Conservation (phyloP, 1,140 invertebrate species). For the Eubasilissa regina region DNA sequence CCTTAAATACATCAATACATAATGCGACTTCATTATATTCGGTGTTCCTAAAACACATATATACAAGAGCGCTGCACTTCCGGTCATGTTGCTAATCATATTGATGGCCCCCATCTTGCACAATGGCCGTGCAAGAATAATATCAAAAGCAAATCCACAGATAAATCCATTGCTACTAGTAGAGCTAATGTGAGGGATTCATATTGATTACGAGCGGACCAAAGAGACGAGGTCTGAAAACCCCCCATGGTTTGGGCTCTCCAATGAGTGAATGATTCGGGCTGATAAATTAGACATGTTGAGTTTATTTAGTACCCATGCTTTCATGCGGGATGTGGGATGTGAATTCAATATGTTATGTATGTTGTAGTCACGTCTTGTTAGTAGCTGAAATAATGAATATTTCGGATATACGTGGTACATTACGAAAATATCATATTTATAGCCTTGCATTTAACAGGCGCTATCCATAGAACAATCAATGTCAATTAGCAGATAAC, state of each 20-base stretch:
- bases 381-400: too few relatives aligned
- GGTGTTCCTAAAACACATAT: too few relatives aligned
- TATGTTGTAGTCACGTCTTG: too few relatives aligned
- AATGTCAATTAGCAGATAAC: too few relatives aligned
- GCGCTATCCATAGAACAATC: too few relatives aligned
- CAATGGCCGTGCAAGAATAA: conserved; percentile 14
- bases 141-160: not conserved
- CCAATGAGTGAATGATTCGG: not conserved
- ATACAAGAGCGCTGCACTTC: not conserved
- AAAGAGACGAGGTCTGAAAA: not conserved
- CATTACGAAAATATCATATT: too few relatives aligned
- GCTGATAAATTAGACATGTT: not conserved
- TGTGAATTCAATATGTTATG: too few relatives aligned
- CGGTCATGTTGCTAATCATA: not conserved
- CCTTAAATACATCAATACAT: too few relatives aligned
- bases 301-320: not conserved
- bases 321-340: too few relatives aligned
- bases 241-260: not conserved
- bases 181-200: not conserved
- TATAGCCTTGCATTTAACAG: too few relatives aligned
- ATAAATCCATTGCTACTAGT: not conserved
- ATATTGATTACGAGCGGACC: conserved; percentile 5
- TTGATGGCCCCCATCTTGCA: conserved; percentile 12
- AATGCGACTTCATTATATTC: too few relatives aligned
- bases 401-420: too few relatives aligned